Evolutionary conservation across 92 coral and sea anemone species (phyloP).

Genomic region (Epizoanthus fatuus): DNA sequence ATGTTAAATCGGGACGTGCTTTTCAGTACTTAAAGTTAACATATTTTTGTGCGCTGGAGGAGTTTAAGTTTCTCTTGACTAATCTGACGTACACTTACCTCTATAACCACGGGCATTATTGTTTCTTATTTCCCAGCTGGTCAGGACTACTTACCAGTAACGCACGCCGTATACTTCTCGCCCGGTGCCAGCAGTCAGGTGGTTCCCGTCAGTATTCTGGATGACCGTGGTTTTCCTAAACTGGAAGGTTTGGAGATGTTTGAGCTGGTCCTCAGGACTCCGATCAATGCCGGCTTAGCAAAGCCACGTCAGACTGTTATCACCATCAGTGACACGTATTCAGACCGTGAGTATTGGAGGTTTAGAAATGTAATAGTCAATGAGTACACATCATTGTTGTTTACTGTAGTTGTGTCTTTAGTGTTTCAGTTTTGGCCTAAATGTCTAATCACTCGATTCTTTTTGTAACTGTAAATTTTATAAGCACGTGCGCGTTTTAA

Average conservation of each 20-base stretch:
- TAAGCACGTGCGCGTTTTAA: too few relatives aligned
- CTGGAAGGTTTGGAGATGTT: constrained; percentile 90
- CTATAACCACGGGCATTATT: not conserved
- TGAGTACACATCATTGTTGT: too few relatives aligned
- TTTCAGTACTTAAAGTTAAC: too few relatives aligned
- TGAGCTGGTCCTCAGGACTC: constrained; percentile 90
- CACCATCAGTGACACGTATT: constrained; percentile 81
- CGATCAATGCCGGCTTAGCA: constrained; percentile 83
- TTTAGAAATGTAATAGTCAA: not conserved
- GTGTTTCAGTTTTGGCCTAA: too few relatives aligned
- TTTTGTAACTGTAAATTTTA: too few relatives aligned
- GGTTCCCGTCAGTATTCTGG: constrained; percentile 82
- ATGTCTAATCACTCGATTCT: too few relatives aligned
- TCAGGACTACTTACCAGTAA: constrained; percentile 91
- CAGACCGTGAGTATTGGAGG: constrained; percentile 83
- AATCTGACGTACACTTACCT: not conserved
- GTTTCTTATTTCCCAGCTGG: constrained; percentile 56
- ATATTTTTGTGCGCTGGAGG: too few relatives aligned
- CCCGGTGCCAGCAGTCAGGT: constrained; percentile 75
- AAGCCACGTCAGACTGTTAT: constrained; percentile 66
- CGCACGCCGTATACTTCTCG: constrained; percentile 84
- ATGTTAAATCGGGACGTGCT: too few relatives aligned
- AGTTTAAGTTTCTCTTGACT: not conserved
- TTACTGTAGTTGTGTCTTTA: too few relatives aligned
- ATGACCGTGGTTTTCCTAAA: constrained; percentile 92